These are phyloP conservation scores for Cebidichthys violaceus DNA, from an alignment of 2,113 vertebrate genomes.

Conservation along the genomic window DNA sequence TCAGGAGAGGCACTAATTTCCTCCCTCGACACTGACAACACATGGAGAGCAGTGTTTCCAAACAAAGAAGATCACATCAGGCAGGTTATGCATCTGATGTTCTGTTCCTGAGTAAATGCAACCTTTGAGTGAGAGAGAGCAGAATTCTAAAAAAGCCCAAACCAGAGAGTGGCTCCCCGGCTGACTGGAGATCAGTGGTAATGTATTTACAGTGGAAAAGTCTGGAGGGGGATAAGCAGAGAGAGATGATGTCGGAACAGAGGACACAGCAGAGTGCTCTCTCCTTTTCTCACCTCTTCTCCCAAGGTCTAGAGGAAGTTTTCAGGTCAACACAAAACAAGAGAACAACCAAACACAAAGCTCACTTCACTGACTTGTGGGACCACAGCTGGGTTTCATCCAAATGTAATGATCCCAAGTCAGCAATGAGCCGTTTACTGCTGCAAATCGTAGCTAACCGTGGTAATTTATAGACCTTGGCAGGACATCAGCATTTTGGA, in stretches of 20 bases:
- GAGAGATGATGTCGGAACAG: slow-evolving; percentile 36
- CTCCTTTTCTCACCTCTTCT: slow-evolving; percentile 35
- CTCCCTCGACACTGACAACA: background rate
- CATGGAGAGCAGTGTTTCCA: slow-evolving; percentile 11
- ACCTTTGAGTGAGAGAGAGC: slow-evolving; percentile 39
- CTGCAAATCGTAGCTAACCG: slow-evolving; percentile 50
- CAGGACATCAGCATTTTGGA: slow-evolving; percentile 62
- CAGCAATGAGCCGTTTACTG: slow-evolving; percentile 41
- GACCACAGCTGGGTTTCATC: slow-evolving; percentile 28
- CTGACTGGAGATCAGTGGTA: slow-evolving; percentile 63
- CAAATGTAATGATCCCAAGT: slow-evolving; percentile 39
- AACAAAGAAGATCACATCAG: slow-evolving; percentile 28
- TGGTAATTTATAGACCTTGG: slow-evolving; percentile 56
- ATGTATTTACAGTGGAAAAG: slow-evolving; percentile 58
- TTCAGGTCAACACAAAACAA: slow-evolving; percentile 61
- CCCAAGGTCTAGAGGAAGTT: slow-evolving; percentile 59
- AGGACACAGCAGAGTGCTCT: slow-evolving; percentile 16
- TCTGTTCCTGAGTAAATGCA: slow-evolving; percentile 70
- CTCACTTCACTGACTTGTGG: slow-evolving; percentile 44
- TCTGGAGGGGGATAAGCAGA: slow-evolving; percentile 22
- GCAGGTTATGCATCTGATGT: slow-evolving; percentile 35
- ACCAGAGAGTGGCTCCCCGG: slow-evolving; percentile 58
- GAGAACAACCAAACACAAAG: slow-evolving; percentile 50
- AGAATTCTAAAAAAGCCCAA: slow-evolving; percentile 57
- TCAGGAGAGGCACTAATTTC: slow-evolving; percentile 20